Evolutionary conservation across 1,140 invertebrate species (phyloP), one percentile per base, ranked within the genome.

Genomic region (Dreissena polymorpha): DNA sequence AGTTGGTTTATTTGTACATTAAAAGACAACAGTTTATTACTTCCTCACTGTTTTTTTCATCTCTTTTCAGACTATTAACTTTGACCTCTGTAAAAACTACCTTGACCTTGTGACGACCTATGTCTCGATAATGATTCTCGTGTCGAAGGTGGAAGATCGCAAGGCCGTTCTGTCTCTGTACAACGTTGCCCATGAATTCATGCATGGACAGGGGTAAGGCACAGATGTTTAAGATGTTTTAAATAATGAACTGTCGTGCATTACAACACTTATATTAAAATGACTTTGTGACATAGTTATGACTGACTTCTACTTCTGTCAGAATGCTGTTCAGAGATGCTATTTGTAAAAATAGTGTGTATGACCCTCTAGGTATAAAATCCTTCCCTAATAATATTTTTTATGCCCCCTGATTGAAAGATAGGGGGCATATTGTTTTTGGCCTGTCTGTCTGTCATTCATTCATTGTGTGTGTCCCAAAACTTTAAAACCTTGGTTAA

Each of bases 151-250:
- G 0, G 98, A 99, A 93, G 99, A 99, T 93, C 94, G 99, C 63
- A 99, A 99, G 94, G 97, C 98, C 12, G 98, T 99, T 10, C 93
- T 99, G 23, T 98, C 98, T 0, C 94, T 99, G 3, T 99, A 98
- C 90, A 99, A 99, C 94, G 97, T 97, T 65, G 98, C 98, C 12
- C 97, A 99, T 94, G 99, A 99, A 94, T 96, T 99, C 95, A 96
- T 97, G 21, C 95, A 99, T 91, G 97, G 95, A 88, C 96, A 97
- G 89, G 96, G 93, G 94, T 95, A 90, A 84, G 39, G 84, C 73
- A n/a, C 21, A 64, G 13, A 71, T 64, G 7, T 27, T 65, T 55
- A 23, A 23, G 6, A 60, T 23, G 67, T 18, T 53, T 27, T 53
- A 39, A 39, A 8, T 2, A 39, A 64, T 51, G 27, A 0, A 29